Base-by-base conservation (phyloP, 2,888 invertebrate genomes). In the Salticus scenicus region DNA sequence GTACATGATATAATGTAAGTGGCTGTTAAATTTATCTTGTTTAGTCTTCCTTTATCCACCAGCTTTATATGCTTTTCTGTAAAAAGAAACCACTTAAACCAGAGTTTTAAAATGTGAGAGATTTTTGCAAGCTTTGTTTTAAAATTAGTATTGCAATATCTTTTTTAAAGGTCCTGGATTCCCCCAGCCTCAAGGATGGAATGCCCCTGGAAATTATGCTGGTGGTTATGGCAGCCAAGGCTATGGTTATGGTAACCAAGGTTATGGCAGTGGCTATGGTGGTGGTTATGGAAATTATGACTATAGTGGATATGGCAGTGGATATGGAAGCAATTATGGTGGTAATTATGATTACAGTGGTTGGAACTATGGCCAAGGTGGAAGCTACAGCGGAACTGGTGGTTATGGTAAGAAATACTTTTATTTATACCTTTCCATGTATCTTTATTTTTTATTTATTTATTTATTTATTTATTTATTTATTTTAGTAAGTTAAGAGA, bases 261-360 rank as follows among this genome's bases (percentile, higher is more conserved):
- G 89, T 70, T 89, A 89, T 82, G 88, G 88, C 51, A 88, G 89
- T 70, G 89, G 89, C 63, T 89, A 89, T 80, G 89, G 89, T 47
- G 88, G 89, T 64, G 88, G 89, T 64, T 89, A 89, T 89, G 93
- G 93, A 47, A 88, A 88, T 14, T 81, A 81, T 67, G 89, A 89
- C 84, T 94, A 93, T 78, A n/a, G n/a, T n/a, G 87, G 87, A 42
- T 87, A 87, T 73, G 81, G 87, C 1, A 64, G 81, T 90, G 94
- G 94, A 89, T 94, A 94, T 90, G 94, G 92, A 89, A 93, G 94
- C 89, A 94, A 95, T 92, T 95, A 87, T 73, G 81, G 87, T 7
- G 69, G 80, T 90, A 94, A 94, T 91, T 95, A 95, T 88, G 91
- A 87, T 37, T 82, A 82, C 70, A 82, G 78, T 80, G 87, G 94